phyloP scores from a whole-genome alignment of 2,113 vertebrate genomes.

The Percopsis transmontana region DNA sequence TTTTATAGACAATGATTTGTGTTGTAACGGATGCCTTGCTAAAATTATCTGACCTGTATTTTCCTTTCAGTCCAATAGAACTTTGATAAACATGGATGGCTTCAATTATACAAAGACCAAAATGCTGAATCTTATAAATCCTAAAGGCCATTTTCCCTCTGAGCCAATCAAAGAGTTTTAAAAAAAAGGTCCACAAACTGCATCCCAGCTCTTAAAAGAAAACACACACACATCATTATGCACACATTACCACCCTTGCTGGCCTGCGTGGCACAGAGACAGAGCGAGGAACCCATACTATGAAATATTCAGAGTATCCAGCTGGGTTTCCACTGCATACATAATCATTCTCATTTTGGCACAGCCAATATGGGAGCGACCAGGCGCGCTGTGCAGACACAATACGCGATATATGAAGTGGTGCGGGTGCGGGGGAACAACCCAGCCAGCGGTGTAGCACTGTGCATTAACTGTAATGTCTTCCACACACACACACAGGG shows the following conservation, averaged over 20 bases:
- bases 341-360: constrained; percentile 78
- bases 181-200: constrained; percentile 36
- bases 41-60: constrained; percentile 18
- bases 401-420: constrained; percentile 62
- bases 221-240: constrained; percentile 53
- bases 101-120: constrained; percentile 22
- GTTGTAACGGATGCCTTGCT: background rate
- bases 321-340: constrained; percentile 79
- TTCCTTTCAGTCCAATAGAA: constrained; percentile 25
- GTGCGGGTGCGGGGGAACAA: constrained; percentile 72
- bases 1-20: background rate
- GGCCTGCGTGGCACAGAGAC: constrained; percentile 67
- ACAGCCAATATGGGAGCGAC: constrained; percentile 56
- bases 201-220: constrained; percentile 46
- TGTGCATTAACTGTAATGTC: constrained; percentile 78
- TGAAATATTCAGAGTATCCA: constrained; percentile 81
- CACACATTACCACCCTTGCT: constrained; percentile 60
- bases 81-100: background rate
- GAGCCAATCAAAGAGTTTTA: background rate
- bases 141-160: constrained; percentile 8
- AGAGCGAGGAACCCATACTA: constrained; percentile 71
- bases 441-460: constrained; percentile 60
- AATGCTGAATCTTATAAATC: constrained; percentile 24
- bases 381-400: constrained; percentile 45
- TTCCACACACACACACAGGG: constrained; percentile 65